Evolutionary conservation across 2,113 vertebrate species (phyloP).

Genomic region (Perca flavescens): DNA sequence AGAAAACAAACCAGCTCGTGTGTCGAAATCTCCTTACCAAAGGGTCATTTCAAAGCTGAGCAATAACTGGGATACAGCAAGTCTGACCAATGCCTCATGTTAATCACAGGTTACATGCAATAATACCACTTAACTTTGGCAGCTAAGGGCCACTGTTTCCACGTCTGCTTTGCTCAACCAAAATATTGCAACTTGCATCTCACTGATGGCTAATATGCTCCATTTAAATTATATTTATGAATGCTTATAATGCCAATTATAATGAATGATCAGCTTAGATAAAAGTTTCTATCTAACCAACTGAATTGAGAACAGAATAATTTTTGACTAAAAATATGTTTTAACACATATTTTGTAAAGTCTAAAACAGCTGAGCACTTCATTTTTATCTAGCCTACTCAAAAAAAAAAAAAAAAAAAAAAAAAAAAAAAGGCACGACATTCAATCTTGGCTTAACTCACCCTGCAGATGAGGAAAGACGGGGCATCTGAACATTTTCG

Average conservation of each 20-base stretch:
- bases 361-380: neutral
- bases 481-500: slow-evolving; percentile 80
- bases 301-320: neutral
- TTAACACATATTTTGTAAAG: neutral
- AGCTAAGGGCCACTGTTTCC: neutral
- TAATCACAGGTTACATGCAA: neutral
- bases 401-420: neutral
- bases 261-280: too few relatives aligned
- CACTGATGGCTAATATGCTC: neutral
- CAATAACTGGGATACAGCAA: neutral
- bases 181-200: neutral
- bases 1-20: neutral
- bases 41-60: neutral
- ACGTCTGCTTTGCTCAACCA: neutral
- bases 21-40: neutral
- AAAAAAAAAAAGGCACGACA: neutral
- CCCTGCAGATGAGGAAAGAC: slow-evolving; percentile 84
- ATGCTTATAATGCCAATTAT: neutral
- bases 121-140: neutral
- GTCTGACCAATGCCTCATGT: slow-evolving; percentile 1
- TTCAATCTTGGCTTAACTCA: slow-evolving; percentile 65
- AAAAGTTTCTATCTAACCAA: neutral
- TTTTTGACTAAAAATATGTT: neutral
- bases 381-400: neutral
- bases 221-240: neutral